Conservation (phyloP, 2,113 vertebrate genomes). For the Eublepharis macularius region DNA sequence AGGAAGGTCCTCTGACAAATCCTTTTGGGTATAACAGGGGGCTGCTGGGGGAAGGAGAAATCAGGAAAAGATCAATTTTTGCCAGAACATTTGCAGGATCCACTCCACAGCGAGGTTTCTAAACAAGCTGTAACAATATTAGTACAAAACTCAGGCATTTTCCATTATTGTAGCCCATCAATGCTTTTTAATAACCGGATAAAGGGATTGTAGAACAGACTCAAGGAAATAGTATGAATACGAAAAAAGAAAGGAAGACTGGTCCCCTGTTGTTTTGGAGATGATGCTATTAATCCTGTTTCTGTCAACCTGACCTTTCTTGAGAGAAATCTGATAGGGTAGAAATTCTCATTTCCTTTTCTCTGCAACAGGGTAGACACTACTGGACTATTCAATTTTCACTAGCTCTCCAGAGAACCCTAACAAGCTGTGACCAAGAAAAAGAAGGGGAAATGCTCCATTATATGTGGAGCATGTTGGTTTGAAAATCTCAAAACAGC, state of each 20-base stretch:
- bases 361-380: conserved; percentile 35
- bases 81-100: too few species aligned
- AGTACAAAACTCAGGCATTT: neutral
- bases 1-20: too few species aligned
- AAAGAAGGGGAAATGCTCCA: conserved; percentile 33
- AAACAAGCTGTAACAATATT: too few species aligned
- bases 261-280: neutral
- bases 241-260: neutral
- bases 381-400: conserved; percentile 40
- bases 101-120: too few species aligned
- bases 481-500: conserved; percentile 14
- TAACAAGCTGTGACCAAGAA: conserved; percentile 30
- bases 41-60: too few species aligned
- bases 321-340: conserved; percentile 36
- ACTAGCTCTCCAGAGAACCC: conserved; percentile 37
- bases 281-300: conserved; percentile 23
- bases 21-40: too few species aligned
- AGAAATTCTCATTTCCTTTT: conserved; percentile 53
- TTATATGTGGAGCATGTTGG: conserved; percentile 2
- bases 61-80: too few species aligned
- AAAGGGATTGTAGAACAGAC: neutral
- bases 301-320: conserved; percentile 31
- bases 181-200: neutral
- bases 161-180: neutral
- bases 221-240: neutral